These are phyloP conservation scores for Seira ritae DNA, from an alignment of 2,888 invertebrate species.

Conservation along the genomic window DNA sequence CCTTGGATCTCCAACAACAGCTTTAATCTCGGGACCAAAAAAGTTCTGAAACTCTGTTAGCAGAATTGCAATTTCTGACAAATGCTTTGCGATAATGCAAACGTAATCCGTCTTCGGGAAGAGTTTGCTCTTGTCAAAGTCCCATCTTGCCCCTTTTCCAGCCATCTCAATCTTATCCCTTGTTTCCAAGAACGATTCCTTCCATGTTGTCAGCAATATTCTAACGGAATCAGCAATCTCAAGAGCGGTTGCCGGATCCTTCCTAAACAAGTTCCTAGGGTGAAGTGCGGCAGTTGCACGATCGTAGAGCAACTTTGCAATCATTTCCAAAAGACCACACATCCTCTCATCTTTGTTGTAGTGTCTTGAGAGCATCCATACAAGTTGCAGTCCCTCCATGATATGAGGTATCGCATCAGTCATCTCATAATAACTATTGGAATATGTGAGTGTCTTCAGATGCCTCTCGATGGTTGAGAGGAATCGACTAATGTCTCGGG, in stretches of 20 bases:
- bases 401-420: slow-evolving; percentile 85
- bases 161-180: slow-evolving; percentile 90
- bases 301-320: slow-evolving; percentile 88
- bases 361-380: slow-evolving; percentile 93
- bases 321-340: slow-evolving; percentile 87
- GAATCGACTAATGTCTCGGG: slow-evolving; percentile 87
- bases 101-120: slow-evolving; percentile 92
- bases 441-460: slow-evolving; percentile 85
- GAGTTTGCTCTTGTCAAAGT: slow-evolving; percentile 88
- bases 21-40: slow-evolving; percentile 90
- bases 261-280: slow-evolving; percentile 83
- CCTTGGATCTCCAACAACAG: slow-evolving; percentile 90
- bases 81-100: slow-evolving; percentile 85
- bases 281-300: slow-evolving; percentile 85
- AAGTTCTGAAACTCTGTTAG: slow-evolving; percentile 92
- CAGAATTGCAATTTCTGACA: slow-evolving; percentile 82
- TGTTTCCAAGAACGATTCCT: slow-evolving; percentile 84
- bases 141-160: slow-evolving; percentile 91
- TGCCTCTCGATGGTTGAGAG: slow-evolving; percentile 85
- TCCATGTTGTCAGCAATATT: slow-evolving; percentile 85
- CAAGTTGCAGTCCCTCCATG: slow-evolving; percentile 90
- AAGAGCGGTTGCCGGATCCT: slow-evolving; percentile 76
- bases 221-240: slow-evolving; percentile 80
- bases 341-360: slow-evolving; percentile 91
- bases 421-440: slow-evolving; percentile 84